phyloP scores from a whole-genome alignment of 2,113 vertebrate genomes.

The Hylia prasina region DNA sequence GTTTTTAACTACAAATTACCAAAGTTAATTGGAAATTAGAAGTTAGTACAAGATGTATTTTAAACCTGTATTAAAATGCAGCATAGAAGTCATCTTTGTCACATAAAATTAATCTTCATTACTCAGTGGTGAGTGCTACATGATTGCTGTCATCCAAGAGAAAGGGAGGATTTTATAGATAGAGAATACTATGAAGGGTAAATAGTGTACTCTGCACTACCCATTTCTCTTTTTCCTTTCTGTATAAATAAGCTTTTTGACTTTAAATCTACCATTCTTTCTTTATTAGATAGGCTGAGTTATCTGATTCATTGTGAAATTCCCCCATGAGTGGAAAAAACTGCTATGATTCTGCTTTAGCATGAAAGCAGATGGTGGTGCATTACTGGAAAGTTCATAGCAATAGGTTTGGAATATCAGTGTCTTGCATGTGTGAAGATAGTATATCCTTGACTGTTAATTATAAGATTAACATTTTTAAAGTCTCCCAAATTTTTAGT shows the following conservation, averaged over 20 bases:
- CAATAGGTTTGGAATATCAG: conserved; percentile 59
- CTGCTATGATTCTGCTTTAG: not conserved
- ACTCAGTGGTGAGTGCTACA: not conserved
- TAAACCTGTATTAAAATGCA: not conserved
- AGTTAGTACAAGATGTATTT: not conserved
- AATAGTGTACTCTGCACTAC: not conserved
- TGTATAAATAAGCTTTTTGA: not conserved
- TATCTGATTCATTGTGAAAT: not conserved
- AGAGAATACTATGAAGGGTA: not conserved
- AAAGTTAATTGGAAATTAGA: not conserved
- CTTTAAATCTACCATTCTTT: not conserved
- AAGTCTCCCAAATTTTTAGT: conserved; percentile 46
- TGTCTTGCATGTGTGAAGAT: conserved; percentile 19
- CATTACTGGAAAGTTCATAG: conserved; percentile 66
- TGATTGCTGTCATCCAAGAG: not conserved
- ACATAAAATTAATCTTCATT: not conserved
- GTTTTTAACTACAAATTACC: not conserved
- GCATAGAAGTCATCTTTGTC: not conserved
- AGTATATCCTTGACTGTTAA: conserved; percentile 64
- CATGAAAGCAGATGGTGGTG: conserved; percentile 64
- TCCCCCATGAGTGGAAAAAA: not conserved
- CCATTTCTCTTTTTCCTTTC: not conserved
- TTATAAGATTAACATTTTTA: conserved; percentile 74
- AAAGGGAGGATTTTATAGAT: not conserved
- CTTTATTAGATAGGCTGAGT: not conserved